Evolutionary conservation across 2,113 vertebrate genomes (phyloP), one percentile per base, ranked within the genome.

Genomic region (Gallinago paraguaiae): DNA sequence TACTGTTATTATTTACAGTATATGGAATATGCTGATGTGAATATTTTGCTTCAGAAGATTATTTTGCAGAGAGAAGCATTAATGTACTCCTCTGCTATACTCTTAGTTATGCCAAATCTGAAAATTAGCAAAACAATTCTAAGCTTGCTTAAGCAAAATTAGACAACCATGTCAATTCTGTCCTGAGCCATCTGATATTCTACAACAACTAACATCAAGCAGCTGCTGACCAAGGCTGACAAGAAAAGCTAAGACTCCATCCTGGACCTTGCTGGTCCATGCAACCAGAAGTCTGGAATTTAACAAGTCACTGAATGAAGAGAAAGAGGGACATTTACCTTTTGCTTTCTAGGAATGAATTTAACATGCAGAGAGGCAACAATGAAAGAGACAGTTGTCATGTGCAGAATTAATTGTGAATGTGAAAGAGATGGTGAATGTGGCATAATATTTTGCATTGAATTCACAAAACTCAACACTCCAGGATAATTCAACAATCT

Each of bases 261-360:
- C 12, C 45, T 0, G 0, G n/a, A 35, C 37, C 22, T 84, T 1
- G 1, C 6, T 45, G 22, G 16, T 59, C 50, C 45, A 11, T 57
- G 33, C 3, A 43, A 7, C 4, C n/a, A 88, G 33, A 91, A 77
- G 9, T 59, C 33, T 74, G 28, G 24, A 88, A 78, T 86, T 92
- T 69, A 37, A 41, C 28, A 67, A 79, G 63, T 67, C 3, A 27
- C n/a, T 45, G 59, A 22, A n/a, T 43, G 59, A 76, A 78, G 28
- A 78, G 28, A 67, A 67, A 64, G 51, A 43, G 4, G 13, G 3
- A 46, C 3, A 35, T 56, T 33, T 61, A 54, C 16, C 11, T 74
- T 69, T 77, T 69, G 25, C 31, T 86, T 80, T 77, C 68, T 83
- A 60, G 30, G 54, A 72, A 37, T 19, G 17, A 61, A 27, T 79